Conservation (phyloP, 1,140 invertebrate genomes). For the Lycorma delicatula region DNA sequence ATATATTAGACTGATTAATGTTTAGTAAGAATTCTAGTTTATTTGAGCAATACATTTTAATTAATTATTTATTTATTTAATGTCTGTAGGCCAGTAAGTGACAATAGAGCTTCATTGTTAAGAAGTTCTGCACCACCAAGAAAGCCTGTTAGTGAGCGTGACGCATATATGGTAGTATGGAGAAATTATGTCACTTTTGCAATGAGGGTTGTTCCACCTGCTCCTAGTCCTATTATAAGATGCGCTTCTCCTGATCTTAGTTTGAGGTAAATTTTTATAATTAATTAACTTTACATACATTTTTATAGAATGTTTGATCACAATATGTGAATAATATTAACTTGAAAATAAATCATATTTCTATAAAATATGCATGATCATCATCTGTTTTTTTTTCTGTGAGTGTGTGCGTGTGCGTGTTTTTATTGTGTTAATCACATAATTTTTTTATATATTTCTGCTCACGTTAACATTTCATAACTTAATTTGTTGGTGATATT, state of each 20-base stretch:
- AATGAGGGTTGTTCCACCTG: conserved; percentile 81
- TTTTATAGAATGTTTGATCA: background rate
- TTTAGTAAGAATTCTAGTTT: no score
- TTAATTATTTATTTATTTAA: no score
- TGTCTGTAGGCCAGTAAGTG: conserved; percentile 77
- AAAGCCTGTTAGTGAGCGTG: conserved; percentile 83
- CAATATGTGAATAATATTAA: background rate
- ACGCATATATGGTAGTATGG: conserved; percentile 90
- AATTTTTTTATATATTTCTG: no score
- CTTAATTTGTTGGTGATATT: no score
- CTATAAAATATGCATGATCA: no score
- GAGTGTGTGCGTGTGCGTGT: no score
- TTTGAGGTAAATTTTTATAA: conserved; percentile 60
- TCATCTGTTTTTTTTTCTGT: no score
- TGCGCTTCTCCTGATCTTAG: conserved; percentile 89
- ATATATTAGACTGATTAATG: no score
- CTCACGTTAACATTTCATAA: no score
- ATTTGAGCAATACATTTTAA: no score
- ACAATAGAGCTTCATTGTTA: conserved; percentile 89
- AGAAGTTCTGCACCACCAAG: conserved; percentile 62
- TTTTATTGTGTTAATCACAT: no score
- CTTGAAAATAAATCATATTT: no score
- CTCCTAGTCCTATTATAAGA: conserved; percentile 68
- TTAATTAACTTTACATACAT: background rate
- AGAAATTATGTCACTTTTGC: conserved; percentile 93